These are phyloP conservation scores for Drosophila cracens DNA, from an alignment of 2,888 invertebrate species.

Conservation along the genomic window DNA sequence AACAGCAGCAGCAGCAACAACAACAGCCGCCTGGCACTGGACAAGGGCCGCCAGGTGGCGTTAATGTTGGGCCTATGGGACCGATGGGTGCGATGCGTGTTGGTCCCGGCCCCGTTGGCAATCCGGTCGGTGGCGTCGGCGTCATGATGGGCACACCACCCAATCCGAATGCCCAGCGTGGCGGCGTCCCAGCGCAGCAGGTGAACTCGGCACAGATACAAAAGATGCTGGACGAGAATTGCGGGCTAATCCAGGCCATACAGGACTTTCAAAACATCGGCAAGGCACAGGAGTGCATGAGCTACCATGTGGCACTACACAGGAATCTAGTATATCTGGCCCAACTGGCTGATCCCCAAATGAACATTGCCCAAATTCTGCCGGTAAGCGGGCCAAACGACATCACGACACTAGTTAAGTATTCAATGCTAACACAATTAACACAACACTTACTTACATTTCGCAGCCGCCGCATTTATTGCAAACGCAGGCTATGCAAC, in stretches of 20 bases:
- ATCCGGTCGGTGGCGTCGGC: conserved; percentile 53
- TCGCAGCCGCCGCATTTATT: conserved; percentile 87
- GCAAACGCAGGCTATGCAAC: conserved; percentile 83
- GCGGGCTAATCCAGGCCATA: conserved; percentile 97
- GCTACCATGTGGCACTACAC: conserved; percentile 97
- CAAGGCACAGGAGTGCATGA: conserved; percentile 95
- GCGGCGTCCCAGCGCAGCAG: conserved; percentile 86
- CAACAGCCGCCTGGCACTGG: conserved; percentile 58
- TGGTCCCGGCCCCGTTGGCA: conserved; percentile 62
- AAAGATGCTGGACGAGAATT: conserved; percentile 99
- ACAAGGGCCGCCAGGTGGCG: conserved; percentile 68
- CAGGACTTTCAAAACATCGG: conserved; percentile 98
- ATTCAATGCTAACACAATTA: not conserved
- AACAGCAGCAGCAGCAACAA: conserved; percentile 49
- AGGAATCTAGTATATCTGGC: conserved; percentile 98
- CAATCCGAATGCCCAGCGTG: conserved; percentile 81
- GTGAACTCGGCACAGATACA: conserved; percentile 94
- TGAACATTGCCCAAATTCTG: conserved; percentile 94
- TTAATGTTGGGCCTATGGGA: conserved; percentile 61
- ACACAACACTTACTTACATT: not conserved
- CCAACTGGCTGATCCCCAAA: conserved; percentile 97
- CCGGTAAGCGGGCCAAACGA: conserved; percentile 88
- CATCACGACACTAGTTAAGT: not conserved
- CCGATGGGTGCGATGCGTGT: conserved; percentile 76
- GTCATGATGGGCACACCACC: conserved; percentile 76